Evolutionary conservation across 2,797 vertebrate genomes (phyloP).

Genomic region (Diplodus sargus): DNA sequence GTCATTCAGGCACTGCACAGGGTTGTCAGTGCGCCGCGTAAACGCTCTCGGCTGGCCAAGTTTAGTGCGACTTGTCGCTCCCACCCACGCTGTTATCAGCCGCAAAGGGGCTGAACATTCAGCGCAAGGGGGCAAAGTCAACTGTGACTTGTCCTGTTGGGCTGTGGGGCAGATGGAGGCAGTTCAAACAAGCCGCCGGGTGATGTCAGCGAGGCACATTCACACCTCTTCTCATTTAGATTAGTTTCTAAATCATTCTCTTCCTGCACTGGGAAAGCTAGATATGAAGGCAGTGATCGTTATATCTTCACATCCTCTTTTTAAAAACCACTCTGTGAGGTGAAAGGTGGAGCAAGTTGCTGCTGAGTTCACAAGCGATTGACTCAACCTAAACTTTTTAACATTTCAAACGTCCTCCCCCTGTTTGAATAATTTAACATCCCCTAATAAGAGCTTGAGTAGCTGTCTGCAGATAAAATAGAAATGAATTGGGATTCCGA

Average conservation of each 20-base stretch:
- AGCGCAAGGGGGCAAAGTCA: constrained; percentile 74
- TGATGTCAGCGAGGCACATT: background rate
- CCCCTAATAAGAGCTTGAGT: constrained; percentile 22
- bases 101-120: constrained; percentile 56
- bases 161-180: constrained; percentile 49
- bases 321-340: background rate
- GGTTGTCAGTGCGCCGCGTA: constrained; percentile 71
- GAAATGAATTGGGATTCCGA: constrained; percentile 54
- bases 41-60: constrained; percentile 67
- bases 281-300: background rate
- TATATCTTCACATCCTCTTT: background rate
- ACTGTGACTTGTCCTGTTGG: constrained; percentile 63
- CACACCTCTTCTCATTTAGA: background rate
- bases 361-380: background rate
- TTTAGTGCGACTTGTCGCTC: constrained; percentile 62
- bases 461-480: constrained; percentile 47
- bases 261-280: background rate
- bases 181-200: constrained; percentile 50
- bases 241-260: background rate
- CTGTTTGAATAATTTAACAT: constrained; percentile 19
- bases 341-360: background rate
- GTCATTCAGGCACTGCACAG: constrained; percentile 62
- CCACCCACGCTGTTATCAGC: constrained; percentile 72
- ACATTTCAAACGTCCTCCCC: constrained; percentile 1
- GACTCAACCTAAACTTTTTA: constrained; percentile 6